phyloP scores from a whole-genome alignment of 1,140 invertebrate genomes.

The Metopolophium dirhodum region DNA sequence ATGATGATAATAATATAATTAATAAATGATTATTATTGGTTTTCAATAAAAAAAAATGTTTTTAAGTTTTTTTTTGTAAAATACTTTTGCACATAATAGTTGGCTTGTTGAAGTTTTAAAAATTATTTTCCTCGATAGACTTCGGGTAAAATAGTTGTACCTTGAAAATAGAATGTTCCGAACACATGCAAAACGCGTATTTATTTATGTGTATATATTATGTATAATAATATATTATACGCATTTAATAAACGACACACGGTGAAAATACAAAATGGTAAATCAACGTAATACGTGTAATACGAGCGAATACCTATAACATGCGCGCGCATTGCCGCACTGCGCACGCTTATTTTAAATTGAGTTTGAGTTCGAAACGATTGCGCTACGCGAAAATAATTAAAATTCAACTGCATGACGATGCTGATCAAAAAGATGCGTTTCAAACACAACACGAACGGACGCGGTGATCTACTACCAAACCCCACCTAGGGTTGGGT shows the following conservation, averaged over 20 bases:
- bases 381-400: background rate
- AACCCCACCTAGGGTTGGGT: background rate
- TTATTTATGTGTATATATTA: background rate
- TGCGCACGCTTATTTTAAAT: constrained; percentile 1
- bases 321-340: background rate
- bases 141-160: background rate
- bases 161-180: background rate
- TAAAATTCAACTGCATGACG: background rate
- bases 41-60: too few species aligned
- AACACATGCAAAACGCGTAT: background rate
- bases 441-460: background rate
- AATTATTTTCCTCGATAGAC: background rate
- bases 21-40: too few species aligned
- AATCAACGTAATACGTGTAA: background rate
- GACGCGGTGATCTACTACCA: background rate
- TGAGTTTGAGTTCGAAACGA: background rate
- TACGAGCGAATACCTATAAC: background rate
- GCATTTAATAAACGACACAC: background rate
- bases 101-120: background rate
- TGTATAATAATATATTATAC: background rate
- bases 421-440: background rate
- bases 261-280: constrained; percentile 5
- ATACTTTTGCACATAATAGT: background rate
- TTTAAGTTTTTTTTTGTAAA: too few species aligned
- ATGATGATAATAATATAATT: background rate